Conservation (phyloP, 2,113 vertebrate species). For the Chroicocephalus ridibundus region DNA sequence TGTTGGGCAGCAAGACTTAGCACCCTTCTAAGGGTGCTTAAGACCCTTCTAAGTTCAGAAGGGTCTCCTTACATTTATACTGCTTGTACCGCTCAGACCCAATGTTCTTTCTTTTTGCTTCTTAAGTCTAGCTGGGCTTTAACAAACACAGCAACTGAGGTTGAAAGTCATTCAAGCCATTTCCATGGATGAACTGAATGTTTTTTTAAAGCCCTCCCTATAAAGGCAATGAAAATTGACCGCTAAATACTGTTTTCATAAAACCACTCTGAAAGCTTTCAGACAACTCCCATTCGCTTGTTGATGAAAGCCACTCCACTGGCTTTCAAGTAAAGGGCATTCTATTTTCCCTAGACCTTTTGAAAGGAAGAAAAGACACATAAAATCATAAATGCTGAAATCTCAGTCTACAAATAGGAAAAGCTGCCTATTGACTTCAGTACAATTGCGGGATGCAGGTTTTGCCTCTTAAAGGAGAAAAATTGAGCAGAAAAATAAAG, state of each 20-base stretch:
- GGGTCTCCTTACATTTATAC: background rate
- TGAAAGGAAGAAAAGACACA: background rate
- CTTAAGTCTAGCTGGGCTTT: background rate
- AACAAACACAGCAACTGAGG: background rate
- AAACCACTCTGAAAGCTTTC: background rate
- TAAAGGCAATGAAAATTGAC: background rate
- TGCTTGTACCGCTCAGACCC: background rate
- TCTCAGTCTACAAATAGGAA: background rate
- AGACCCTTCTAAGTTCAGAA: background rate
- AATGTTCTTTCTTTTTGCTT: background rate
- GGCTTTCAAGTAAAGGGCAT: background rate
- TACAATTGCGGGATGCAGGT: background rate
- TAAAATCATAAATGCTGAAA: background rate
- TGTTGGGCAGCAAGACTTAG: background rate
- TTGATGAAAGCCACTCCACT: background rate
- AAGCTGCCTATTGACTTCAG: background rate
- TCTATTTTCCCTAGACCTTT: background rate
- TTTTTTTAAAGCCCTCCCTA: background rate
- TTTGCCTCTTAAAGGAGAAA: background rate
- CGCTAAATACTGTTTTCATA: background rate
- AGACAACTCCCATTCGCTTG: background rate
- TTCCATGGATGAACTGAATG: background rate
- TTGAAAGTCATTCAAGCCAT: background rate
- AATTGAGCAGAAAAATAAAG: background rate
- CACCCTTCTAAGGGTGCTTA: no score